Evolutionary conservation across 2,797 vertebrate species (phyloP).

Genomic region (Natrix natrix): DNA sequence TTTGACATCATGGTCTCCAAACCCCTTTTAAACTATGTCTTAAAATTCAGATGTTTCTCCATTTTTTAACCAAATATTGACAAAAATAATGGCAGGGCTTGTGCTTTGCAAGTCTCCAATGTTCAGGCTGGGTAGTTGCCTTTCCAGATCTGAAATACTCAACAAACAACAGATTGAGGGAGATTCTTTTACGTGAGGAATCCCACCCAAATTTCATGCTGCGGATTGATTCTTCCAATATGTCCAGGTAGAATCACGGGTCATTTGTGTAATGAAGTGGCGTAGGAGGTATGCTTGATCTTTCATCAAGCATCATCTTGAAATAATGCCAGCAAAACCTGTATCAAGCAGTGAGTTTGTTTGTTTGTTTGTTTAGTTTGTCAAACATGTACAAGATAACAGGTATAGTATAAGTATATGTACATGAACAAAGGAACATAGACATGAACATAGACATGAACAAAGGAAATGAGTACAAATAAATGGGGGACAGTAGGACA

Average conservation of each 20-base stretch:
- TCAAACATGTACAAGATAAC: no score
- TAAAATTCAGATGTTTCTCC: neutral
- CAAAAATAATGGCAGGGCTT: neutral
- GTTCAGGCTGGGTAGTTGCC: neutral
- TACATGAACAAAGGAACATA: no score
- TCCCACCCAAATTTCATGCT: neutral
- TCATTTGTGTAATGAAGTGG: neutral
- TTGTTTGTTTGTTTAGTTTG: no score
- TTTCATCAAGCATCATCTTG: neutral
- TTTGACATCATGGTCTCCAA: neutral
- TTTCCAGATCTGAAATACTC: neutral
- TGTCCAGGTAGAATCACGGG: neutral
- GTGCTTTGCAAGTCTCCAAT: neutral
- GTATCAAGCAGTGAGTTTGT: neutral
- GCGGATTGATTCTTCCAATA: neutral
- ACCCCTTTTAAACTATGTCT: neutral
- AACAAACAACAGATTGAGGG: neutral
- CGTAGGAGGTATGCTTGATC: neutral
- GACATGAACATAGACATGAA: no score
- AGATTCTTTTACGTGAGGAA: neutral
- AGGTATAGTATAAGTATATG: no score
- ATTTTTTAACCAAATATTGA: neutral
- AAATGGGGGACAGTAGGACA: no score
- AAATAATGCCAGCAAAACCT: neutral
- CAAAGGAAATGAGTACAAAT: no score